These are phyloP conservation scores for Oegoconia quadripuncta DNA, from an alignment of 2,888 invertebrate genomes.

Conservation along the genomic window DNA sequence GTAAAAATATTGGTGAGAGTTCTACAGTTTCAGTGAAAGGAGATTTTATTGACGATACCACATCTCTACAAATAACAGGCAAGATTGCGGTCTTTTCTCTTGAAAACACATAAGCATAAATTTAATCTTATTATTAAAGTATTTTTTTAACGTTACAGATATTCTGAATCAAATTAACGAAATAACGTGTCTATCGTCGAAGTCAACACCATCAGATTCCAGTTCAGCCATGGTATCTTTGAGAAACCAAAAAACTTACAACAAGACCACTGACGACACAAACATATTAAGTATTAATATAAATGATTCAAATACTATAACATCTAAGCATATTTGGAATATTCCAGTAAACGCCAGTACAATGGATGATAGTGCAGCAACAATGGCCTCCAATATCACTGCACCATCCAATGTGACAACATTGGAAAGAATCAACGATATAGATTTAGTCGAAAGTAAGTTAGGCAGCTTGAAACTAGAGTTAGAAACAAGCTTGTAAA, in stretches of 20 bases:
- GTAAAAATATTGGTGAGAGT: slow-evolving; percentile 14
- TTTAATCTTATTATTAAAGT: neutral
- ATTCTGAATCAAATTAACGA: slow-evolving; percentile 63
- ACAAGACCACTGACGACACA: slow-evolving; percentile 3
- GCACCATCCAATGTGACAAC: slow-evolving; percentile 58
- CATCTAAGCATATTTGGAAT: slow-evolving; percentile 44
- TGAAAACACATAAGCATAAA: neutral
- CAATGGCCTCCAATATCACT: slow-evolving; percentile 32
- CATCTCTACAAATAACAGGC: slow-evolving; percentile 67
- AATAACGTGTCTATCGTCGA: slow-evolving; percentile 42
- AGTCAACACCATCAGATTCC: slow-evolving; percentile 21
- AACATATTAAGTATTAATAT: slow-evolving; percentile 33
- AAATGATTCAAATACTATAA: slow-evolving; percentile 35
- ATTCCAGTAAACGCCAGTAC: slow-evolving; percentile 40
- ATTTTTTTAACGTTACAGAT: slow-evolving; percentile 39
- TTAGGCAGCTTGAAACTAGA: slow-evolving; percentile 54
- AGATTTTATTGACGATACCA: slow-evolving; percentile 47
- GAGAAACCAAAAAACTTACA: neutral
- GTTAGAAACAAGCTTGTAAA: slow-evolving; percentile 57
- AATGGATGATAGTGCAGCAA: slow-evolving; percentile 28
- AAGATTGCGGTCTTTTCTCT: slow-evolving; percentile 8
- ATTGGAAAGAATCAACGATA: slow-evolving; percentile 64
- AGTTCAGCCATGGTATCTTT: slow-evolving; percentile 14
- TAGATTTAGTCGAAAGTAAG: slow-evolving; percentile 62
- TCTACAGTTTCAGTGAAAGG: slow-evolving; percentile 25